Evolutionary conservation across 2,888 invertebrate genomes (phyloP).

Genomic region (Spisula solida): DNA sequence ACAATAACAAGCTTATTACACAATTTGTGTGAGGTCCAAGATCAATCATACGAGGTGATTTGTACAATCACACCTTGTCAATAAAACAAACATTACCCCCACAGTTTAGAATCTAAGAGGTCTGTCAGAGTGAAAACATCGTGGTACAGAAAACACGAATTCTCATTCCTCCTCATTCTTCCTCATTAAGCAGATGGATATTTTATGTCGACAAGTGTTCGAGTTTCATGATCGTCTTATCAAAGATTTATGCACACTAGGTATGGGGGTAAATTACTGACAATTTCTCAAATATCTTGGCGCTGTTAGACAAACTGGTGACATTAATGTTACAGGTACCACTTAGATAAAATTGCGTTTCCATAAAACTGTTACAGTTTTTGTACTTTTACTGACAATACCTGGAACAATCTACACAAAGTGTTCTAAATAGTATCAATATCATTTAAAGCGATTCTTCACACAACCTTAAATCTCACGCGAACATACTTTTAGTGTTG

Average conservation of each 20-base stretch:
- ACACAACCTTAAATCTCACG: no score
- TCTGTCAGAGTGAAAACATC: conserved; percentile 15
- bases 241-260: conserved; percentile 34
- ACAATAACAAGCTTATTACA: background rate
- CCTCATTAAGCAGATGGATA: conserved; percentile 38
- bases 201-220: conserved; percentile 44
- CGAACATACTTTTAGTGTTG: no score
- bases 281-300: conserved; percentile 10
- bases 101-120: background rate
- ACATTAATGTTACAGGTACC: conserved; percentile 19
- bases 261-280: conserved; percentile 40
- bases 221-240: conserved; percentile 33
- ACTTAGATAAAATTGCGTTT: conserved; percentile 9
- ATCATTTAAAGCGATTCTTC: no score
- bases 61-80: background rate
- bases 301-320: background rate
- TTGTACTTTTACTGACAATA: background rate
- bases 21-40: background rate
- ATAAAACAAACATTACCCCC: conserved; percentile 12
- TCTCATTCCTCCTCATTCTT: conserved; percentile 21
- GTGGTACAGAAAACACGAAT: no score
- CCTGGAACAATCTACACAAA: background rate
- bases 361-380: background rate
- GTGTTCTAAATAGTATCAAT: no score
- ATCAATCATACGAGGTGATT: background rate